Evolutionary conservation across 2,113 vertebrate species (phyloP).

Genomic region (Panthera tigris): DNA sequence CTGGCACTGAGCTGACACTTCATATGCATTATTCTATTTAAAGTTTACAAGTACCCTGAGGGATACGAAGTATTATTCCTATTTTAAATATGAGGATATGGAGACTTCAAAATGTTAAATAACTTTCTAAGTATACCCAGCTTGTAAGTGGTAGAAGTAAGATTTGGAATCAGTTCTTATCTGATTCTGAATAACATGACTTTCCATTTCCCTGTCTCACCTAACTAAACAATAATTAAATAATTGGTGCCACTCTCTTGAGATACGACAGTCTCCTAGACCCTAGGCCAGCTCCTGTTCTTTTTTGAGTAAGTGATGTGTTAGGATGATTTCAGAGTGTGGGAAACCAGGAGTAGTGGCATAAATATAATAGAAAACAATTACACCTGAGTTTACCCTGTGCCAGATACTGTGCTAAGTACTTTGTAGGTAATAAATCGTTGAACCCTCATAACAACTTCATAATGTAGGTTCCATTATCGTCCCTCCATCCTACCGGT

Average conservation of each 20-base stretch:
- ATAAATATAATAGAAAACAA: background rate
- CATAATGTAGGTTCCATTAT: background rate
- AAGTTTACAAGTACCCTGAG: background rate
- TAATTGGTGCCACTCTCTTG: background rate
- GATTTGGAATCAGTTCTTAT: background rate
- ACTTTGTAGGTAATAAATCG: background rate
- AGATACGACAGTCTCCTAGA: background rate
- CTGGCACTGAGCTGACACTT: background rate
- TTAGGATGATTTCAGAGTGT: background rate
- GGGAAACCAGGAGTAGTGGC: background rate
- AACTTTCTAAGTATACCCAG: background rate
- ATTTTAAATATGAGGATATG: background rate
- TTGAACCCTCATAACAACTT: background rate
- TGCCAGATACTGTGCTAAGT: background rate
- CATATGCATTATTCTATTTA: slow-evolving; percentile 19
- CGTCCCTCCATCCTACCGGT: background rate
- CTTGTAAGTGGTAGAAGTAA: background rate
- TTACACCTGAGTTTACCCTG: background rate
- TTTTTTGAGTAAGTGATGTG: background rate
- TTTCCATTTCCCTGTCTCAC: background rate
- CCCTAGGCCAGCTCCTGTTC: background rate
- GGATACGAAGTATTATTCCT: background rate
- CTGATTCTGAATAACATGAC: background rate
- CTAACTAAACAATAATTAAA: background rate
- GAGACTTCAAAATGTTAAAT: background rate